Base-by-base conservation (phyloP, 2,797 vertebrate genomes). In the Botia kubotai region DNA sequence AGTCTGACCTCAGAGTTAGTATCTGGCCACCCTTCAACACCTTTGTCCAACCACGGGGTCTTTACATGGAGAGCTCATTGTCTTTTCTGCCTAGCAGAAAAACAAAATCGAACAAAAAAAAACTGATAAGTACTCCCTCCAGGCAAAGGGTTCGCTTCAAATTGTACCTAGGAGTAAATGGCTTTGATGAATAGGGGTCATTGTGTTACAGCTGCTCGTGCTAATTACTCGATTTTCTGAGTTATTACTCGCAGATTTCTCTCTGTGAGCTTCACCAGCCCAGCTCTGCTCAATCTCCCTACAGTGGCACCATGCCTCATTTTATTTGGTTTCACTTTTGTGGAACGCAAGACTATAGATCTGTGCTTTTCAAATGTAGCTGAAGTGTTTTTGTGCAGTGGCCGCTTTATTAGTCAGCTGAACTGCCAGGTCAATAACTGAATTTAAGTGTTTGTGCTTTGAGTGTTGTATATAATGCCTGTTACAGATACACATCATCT, bases 171-270 rank as follows among this genome's bases (percentile, higher is more conserved):
- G 83, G 80, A 85, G 87, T 85, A 83, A 85, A 83, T 80, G 80
- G 83, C 82, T 86, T 85, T 88, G 86, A 87, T 86, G 86, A 86
- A 88, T 84, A 86, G 84, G 84, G 87, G 86, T 87, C 84, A 87
- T 85, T 84, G 87, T 85, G 84, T 81, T 86, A 85, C 83, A 87
- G 85, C 86, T 86, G 87, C 86, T 85, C 79, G 75, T 87, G 80
- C 87, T 87, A 88, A 88, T 85, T 86, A 88, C 85, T 87, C 72
- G 80, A 85, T 85, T 86, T 85, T 85, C 85, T 82, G 84, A 88
- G 86, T 86, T 85, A 87, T 84, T 86, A 87, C 86, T 86, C 63
- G 65, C 77, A 71, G 58, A 86, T 86, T 87, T 83, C 76, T 83
- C 72, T 82, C 81, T n/a, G 78, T 82, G 84, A 87, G 84, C 81